These are phyloP conservation scores for Sinocyclocheilus grahami DNA, from an alignment of 2,113 vertebrate genomes.

Conservation along the genomic window DNA sequence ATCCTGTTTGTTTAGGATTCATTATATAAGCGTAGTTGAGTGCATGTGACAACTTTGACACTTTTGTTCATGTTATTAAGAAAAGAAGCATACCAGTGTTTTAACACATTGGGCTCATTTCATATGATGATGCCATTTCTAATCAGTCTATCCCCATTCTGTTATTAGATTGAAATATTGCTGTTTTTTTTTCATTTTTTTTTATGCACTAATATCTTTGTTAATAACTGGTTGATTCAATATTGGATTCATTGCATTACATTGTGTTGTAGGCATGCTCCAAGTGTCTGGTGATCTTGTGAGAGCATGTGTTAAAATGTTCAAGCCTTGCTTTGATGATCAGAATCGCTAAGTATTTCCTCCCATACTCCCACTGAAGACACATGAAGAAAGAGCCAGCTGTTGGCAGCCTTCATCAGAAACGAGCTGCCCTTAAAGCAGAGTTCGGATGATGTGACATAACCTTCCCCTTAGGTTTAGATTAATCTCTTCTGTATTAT, in stretches of 20 bases:
- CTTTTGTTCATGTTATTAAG: neutral
- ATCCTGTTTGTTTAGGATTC: neutral
- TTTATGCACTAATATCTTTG: neutral
- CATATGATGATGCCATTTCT: neutral
- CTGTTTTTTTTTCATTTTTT: neutral
- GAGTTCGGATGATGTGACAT: neutral
- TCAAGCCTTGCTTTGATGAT: constrained; percentile 13
- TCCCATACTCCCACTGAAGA: constrained; percentile 53
- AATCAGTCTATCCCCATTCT: too few relatives aligned
- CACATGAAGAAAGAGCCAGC: constrained; percentile 67
- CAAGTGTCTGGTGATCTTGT: constrained; percentile 14
- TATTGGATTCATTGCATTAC: neutral
- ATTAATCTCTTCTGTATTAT: constrained; percentile 38
- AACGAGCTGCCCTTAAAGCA: constrained; percentile 23
- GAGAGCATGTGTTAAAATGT: constrained; percentile 22
- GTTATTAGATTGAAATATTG: neutral
- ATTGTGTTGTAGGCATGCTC: constrained; percentile 9
- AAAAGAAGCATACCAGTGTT: neutral
- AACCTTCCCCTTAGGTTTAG: constrained; percentile 24
- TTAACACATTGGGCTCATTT: neutral
- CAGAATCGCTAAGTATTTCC: constrained; percentile 40
- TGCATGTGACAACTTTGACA: neutral
- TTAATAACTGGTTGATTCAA: neutral
- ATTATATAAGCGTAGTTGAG: neutral
- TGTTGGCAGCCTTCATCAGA: constrained; percentile 61